A percentile compares a stretch with the other conserved stretches of the same genome.
phyloP scores from a whole-genome alignment of 1,140 invertebrate species.

The Diorhabda sublineata region DNA sequence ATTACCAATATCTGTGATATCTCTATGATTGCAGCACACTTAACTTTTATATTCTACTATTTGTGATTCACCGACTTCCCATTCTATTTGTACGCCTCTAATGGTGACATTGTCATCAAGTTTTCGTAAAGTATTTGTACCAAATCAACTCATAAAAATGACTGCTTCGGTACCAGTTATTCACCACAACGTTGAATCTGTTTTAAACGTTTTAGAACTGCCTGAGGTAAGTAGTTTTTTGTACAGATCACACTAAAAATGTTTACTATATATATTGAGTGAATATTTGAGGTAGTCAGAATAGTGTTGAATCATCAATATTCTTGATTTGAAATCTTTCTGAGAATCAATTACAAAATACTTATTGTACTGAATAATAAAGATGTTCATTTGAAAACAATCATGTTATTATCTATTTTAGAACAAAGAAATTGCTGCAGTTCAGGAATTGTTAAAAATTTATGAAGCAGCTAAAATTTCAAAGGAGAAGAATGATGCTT shows the following conservation, averaged over 20 bases:
- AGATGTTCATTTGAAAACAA: neutral
- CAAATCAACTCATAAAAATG: neutral
- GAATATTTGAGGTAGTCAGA: neutral
- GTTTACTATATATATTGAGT: neutral
- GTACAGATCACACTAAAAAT: neutral
- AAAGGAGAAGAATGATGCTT: slow-evolving; percentile 19
- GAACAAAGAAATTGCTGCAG: neutral
- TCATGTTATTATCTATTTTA: neutral
- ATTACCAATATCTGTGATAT: no score
- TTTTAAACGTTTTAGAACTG: slow-evolving; percentile 12
- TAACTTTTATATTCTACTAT: no score
- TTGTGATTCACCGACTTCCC: no score
- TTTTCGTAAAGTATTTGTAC: neutral
- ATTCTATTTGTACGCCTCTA: no score
- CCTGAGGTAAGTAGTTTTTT: slow-evolving; percentile 13
- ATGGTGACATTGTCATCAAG: neutral
- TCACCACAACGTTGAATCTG: slow-evolving; percentile 7
- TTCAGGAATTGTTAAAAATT: slow-evolving; percentile 26
- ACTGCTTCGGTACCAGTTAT: neutral
- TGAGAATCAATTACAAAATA: neutral
- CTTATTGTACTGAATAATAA: neutral
- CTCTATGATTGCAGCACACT: no score
- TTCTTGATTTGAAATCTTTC: neutral
- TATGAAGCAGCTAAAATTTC: slow-evolving; percentile 24
- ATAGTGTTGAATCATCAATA: neutral